Base-by-base conservation (phyloP, 2,797 vertebrate genomes). In the Sparus aurata region DNA sequence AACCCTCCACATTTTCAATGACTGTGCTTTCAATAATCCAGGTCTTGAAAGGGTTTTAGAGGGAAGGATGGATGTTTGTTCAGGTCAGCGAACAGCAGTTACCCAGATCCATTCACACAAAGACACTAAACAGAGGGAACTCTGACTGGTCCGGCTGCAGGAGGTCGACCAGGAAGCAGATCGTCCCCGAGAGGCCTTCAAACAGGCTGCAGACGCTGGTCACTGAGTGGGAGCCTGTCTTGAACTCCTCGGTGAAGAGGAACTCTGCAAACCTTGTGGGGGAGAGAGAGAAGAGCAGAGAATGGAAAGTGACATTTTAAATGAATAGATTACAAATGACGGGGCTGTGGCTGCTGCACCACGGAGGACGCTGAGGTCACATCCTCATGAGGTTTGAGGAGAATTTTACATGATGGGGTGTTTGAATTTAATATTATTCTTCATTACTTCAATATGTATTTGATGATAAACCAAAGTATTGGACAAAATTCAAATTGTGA, bases 211-310 rank as follows among this genome's bases (percentile, higher is more conserved):
- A 97, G 77, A 97, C 68, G 47, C 94, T 96, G 91, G 95, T 95
- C 74, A 97, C 79, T 1, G 95, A 95, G 43, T 85, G 91, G 34
- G 96, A 97, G 41, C 96, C 96, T 9, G 91, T 86, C 84, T 97
- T 97, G 87, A 98, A 98, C 91, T 98, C 96, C 85, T 98, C 96
- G 0, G 95, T 96, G 93, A 96, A 98, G 88, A 98, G 92, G 91
- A 98, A 97, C 80, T 97, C 96, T 30, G 96, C 96, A 94, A 98
- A 98, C 94, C 96, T 98, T 73, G 34, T n/a, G 18, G n/a, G 43
- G 12, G 22, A 11, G 58, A 23, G 58, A 23, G 54, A 75, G 23
- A 71, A 34, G 9, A 63, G 52, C 5, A 38, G 41, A 69, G 10
- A 59, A 60, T 13, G 8, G 16, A 61, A 16, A 63, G 3, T 34